phyloP scores from a whole-genome alignment of 2,113 vertebrate species.

The Chloebia gouldiae region DNA sequence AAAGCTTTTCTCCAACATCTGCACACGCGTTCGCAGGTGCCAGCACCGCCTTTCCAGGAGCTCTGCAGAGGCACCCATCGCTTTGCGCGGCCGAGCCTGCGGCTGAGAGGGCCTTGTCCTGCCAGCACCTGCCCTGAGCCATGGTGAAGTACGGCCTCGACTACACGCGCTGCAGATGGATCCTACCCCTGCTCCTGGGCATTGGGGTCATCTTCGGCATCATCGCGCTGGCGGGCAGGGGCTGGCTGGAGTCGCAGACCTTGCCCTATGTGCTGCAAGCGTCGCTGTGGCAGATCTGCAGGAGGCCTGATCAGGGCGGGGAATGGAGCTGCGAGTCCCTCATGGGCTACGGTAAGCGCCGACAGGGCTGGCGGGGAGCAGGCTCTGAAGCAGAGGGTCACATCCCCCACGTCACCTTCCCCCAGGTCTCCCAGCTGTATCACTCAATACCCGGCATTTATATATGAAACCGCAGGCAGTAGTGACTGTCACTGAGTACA shows the following conservation, averaged over 20 bases:
- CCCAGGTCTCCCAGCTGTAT: fast-evolving
- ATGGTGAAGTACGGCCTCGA: slow-evolving; percentile 72
- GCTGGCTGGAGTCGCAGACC: slow-evolving; percentile 75
- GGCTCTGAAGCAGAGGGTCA: not conserved
- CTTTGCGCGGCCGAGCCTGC: fast-evolving
- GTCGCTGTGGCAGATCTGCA: slow-evolving; percentile 60
- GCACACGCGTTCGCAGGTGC: not conserved
- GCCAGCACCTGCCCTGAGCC: not conserved
- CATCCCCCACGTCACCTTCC: not conserved
- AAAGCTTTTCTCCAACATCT: not conserved
- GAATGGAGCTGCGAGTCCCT: slow-evolving; percentile 39
- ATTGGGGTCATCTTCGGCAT: slow-evolving; percentile 70
- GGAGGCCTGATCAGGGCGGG: not conserved
- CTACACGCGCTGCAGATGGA: slow-evolving; percentile 71
- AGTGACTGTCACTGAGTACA: not conserved
- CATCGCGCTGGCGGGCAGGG: slow-evolving; percentile 63
- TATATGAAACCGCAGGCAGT: not conserved
- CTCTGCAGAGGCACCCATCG: not conserved
- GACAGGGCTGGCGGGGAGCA: not conserved
- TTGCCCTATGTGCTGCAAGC: slow-evolving; percentile 20
- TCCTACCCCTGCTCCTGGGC: slow-evolving; percentile 68
- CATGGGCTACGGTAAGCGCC: slow-evolving; percentile 57
- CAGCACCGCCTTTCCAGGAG: not conserved
- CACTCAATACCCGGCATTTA: not conserved
- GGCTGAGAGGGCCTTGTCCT: not conserved